A percentile compares a stretch with the other conserved stretches of the same genome.
phyloP scores from a whole-genome alignment of 2,113 vertebrate species.

The Prionailurus bengalensis region DNA sequence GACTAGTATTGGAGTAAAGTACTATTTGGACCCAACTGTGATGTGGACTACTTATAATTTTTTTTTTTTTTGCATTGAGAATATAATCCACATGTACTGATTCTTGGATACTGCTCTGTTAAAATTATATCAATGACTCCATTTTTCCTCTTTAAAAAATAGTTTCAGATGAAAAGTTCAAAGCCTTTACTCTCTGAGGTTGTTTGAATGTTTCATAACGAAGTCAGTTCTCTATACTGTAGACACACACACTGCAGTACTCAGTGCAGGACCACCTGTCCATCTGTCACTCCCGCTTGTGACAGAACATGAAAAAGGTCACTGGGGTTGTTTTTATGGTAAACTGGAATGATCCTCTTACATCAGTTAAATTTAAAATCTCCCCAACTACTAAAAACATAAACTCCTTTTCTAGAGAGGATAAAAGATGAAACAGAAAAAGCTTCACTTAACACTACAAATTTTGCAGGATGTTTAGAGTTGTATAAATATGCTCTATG shows the following conservation, averaged over 20 bases:
- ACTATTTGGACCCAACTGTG: background rate
- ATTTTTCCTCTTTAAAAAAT: background rate
- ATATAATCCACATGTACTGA: background rate
- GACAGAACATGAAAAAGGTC: conserved; percentile 40
- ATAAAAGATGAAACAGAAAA: background rate
- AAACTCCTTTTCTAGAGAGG: background rate
- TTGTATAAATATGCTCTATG: background rate
- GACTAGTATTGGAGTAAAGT: background rate
- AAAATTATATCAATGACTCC: background rate
- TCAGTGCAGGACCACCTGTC: background rate
- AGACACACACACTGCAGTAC: background rate
- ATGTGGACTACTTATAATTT: background rate
- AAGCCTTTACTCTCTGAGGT: background rate
- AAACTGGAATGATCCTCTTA: background rate
- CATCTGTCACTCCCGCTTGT: conserved; percentile 14
- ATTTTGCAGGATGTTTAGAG: background rate
- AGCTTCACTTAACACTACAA: background rate
- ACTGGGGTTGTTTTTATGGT: conserved; percentile 4
- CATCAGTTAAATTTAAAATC: background rate
- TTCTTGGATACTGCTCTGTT: background rate
- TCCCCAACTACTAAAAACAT: background rate
- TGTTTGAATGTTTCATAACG: background rate
- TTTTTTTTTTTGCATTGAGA: background rate
- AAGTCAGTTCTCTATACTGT: background rate
- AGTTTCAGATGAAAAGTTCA: conserved; percentile 7